Evolutionary conservation across 1,140 invertebrate genomes (phyloP), one percentile per base, ranked within the genome.

Genomic region (Zophobas atratus): DNA sequence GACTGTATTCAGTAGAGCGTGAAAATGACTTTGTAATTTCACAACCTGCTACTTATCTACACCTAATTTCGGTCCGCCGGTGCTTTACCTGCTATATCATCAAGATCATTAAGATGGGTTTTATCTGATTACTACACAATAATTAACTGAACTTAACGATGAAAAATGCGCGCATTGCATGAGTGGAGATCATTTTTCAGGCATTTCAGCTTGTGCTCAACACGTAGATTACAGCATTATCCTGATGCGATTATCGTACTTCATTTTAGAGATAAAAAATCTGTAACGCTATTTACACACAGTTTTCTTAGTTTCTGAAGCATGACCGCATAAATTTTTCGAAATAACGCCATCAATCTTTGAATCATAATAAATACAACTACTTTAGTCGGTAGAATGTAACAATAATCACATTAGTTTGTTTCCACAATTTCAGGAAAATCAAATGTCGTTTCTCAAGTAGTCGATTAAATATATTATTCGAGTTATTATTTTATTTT

Each of bases 1-100:
- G 56, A 67, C n/a, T 67, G 41, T 32, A 67, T 2, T n/a, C 38
- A 0, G 1, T 2, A 33, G 41, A 8, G 57, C 38, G 2, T 63
- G 57, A 5, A 1, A 67, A 67, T 41, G 60, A 20, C 60, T 67
- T 36, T 43, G 38, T 57, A 46, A 67, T 67, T 67, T 67, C 39
- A 39, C 43, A 67, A 67, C 38, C 57, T 8, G 34, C 32, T 4
- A 57, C 34, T 57, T 57, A 46, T 46, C 6, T 34, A 57, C 55
- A 57, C 55, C 33, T 57, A 57, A 57, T 57, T 57, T 35, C 32
- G 55, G 55, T 6, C 49, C 20, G 43, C 43, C 8, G 43, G 43
- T 51, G n/a, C 6, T 51, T 51, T 51, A 51, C 43, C 43, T 46
- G 20, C 20, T 53, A 53, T n/a, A 53, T n/a, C 49, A n/a, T 32